Evolutionary conservation across 2,797 vertebrate species (phyloP), one percentile per base, ranked within the genome.

Genomic region (Graptemys geographica): DNA sequence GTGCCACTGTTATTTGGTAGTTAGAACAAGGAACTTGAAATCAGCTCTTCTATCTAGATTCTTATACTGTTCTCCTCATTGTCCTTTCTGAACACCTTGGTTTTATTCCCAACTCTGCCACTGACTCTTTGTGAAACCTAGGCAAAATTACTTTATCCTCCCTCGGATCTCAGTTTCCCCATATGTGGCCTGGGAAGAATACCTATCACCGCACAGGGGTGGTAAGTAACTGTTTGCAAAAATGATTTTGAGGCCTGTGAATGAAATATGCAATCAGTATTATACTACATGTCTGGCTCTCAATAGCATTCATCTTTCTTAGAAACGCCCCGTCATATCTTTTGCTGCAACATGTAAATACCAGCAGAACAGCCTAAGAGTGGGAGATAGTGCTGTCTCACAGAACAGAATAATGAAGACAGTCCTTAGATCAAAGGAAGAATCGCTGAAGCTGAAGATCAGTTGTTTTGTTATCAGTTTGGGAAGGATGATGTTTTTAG

Each of bases 391-490:
- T 52, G 56, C 44, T 3, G 79, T 49, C 25, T 78, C 44, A 28
- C 27, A 31, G 27, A 47, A 7, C 23, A 49, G 25, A 49, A 15
- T 49, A 47, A 78, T 18, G 15, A 49, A 28, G 27, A 49, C 27
- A 31, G 41, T 49, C 74, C 74, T 41, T 13, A 16, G 11, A 90
- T 90, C 87, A 93, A 86, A 90, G 84, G 87, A 81, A 81, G 83
- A 69, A 80, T 86, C 87, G 27, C 49, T 37, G 83, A 79, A 78
- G 69, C 83, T 86, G 83, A 79, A 89, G 91, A 87, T 93, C 57
- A n/a, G n/a, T 82, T 89, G 82, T 83, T 84, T 93, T 88, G 79
- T 89, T 83, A 93, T 93, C 41, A 28, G 79, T 65, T 79, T 27
- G 83, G 23, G 12, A 78, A 10, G 44, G 44, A 49, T 47, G 25